Evolutionary conservation across 2,113 vertebrate species (phyloP), one percentile per base, ranked within the genome.

Genomic region (Scortum barcoo): DNA sequence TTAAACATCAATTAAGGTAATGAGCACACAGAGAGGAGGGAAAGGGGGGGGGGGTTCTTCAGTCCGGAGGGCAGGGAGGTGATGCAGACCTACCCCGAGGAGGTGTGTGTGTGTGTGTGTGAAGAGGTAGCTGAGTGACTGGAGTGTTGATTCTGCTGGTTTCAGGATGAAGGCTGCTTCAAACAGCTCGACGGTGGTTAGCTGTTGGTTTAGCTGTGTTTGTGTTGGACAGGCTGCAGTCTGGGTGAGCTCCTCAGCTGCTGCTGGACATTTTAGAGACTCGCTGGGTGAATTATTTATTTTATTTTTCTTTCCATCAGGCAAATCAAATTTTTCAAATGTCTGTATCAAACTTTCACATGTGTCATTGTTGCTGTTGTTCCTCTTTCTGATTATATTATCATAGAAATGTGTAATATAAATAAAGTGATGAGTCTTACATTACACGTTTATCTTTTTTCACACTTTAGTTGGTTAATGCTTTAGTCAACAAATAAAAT

Each of bases 1-100:
- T 93, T 94, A 94, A 93, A 93, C 89, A 88, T 92, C 92, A 92
- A 90, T 95, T 95, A 93, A 89, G 81, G 44, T 91, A 93, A 94
- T 92, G 88, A 93, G 91, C 33, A 82, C 30, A 83, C 30, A 51
- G 75, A 54, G 80, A 42, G 69, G 78, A 67, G 74, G 65, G 58
- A 44, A 53, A 42, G 44, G n/a, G 40, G 24, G 17, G 28, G 46
- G 58, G 51, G 17, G 50, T 17, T 69, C 50, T 26, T 70, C 42
- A 36, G 78, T 70, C 33, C n/a, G 13, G 48, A 78, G 72, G 70
- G 38, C 76, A 63, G 58, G 19, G 78, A 83, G 83, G 80, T 84
- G 80, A 86, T 19, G 65, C 8, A 44, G 80, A 24, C 38, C 78
- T 42, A 56, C 53, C 48, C 44, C 4, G 24, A 61, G 44, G 60